phyloP scores from a whole-genome alignment of 2,797 vertebrate genomes.

The Phataginus tetradactyla region DNA sequence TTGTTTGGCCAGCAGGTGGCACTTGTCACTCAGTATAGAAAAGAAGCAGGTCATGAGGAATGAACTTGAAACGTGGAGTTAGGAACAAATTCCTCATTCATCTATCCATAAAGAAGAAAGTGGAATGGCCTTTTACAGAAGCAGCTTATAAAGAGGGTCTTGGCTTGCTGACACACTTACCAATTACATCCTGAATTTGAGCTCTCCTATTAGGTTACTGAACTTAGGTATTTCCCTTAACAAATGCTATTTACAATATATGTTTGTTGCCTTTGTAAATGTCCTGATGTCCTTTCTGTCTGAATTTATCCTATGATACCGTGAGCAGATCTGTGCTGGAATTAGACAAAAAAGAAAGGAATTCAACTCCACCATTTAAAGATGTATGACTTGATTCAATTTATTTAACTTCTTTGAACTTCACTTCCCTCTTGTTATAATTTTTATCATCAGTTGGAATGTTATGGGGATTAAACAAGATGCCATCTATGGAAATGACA shows the following conservation, averaged over 20 bases:
- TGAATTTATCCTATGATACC: neutral
- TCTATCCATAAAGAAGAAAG: neutral
- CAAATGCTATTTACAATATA: neutral
- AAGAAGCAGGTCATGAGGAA: neutral
- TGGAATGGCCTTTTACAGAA: neutral
- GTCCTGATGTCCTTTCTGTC: neutral
- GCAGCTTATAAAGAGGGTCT: neutral
- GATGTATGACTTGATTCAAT: neutral
- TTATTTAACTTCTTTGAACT: neutral
- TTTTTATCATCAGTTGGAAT: neutral
- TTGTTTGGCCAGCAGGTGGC: conserved; percentile 71
- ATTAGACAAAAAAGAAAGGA: conserved; percentile 6
- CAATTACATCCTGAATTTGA: neutral
- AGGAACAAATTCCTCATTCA: neutral
- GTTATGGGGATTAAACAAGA: neutral
- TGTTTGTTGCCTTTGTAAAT: conserved; percentile 14
- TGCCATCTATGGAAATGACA: neutral
- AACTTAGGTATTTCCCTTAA: conserved; percentile 37
- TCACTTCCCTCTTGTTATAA: neutral
- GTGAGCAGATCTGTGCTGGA: neutral
- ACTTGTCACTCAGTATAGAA: conserved; percentile 43
- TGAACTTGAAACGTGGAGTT: neutral
- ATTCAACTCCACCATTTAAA: neutral
- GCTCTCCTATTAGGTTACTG: conserved; percentile 4
- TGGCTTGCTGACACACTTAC: neutral